Evolutionary conservation across 1,140 invertebrate species (phyloP).

Genomic region (Hylaeus volcanicus): DNA sequence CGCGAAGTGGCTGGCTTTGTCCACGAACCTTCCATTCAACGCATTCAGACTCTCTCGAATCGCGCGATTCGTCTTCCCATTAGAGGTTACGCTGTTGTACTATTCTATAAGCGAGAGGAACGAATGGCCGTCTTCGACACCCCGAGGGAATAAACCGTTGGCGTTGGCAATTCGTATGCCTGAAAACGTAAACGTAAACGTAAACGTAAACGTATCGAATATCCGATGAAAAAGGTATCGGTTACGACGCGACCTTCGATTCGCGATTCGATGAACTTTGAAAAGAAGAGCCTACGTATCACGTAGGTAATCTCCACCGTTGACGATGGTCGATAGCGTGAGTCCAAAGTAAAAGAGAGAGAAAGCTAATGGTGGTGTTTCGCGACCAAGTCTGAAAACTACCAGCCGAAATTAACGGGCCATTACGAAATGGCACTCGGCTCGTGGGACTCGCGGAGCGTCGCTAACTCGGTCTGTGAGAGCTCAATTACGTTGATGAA

Average conservation of each 20-base stretch:
- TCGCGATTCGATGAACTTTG: too few relatives aligned
- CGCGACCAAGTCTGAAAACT: slow-evolving; percentile 48
- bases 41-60: slow-evolving; percentile 40
- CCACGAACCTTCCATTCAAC: slow-evolving; percentile 45
- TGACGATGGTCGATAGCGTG: slow-evolving; percentile 14
- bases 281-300: too few relatives aligned
- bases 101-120: slow-evolving; percentile 30
- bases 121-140: background rate
- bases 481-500: slow-evolving; percentile 68
- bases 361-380: background rate
- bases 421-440: slow-evolving; percentile 59
- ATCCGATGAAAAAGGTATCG: too few relatives aligned
- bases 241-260: too few relatives aligned
- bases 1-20: slow-evolving; percentile 58
- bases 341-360: background rate
- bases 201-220: too few relatives aligned
- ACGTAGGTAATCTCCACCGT: slow-evolving; percentile 9
- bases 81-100: slow-evolving; percentile 40
- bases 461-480: slow-evolving; percentile 46
- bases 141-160: background rate
- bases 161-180: background rate
- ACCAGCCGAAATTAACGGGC: slow-evolving; percentile 60
- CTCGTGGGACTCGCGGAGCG: slow-evolving; percentile 10
- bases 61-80: slow-evolving; percentile 54
- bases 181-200: background rate